Conservation (phyloP, 2,113 vertebrate species). For the Aleadryas rufinucha region DNA sequence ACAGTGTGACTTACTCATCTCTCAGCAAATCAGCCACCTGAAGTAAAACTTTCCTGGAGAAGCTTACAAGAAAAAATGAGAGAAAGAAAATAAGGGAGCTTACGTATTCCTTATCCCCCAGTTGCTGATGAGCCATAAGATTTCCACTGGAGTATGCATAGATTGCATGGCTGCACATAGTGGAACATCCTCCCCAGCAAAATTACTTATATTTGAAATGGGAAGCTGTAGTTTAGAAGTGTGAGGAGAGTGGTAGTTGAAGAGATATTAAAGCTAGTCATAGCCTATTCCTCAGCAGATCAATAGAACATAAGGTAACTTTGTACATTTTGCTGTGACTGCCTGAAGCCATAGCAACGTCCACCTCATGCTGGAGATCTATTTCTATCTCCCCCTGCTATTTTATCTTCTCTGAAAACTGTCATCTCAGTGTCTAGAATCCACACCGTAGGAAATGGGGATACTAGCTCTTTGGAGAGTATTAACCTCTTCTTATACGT, state of each 20-base stretch:
- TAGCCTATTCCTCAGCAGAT: conserved; percentile 19
- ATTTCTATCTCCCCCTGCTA: conserved; percentile 14
- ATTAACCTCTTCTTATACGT: neutral
- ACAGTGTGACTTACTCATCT: neutral
- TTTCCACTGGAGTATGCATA: neutral
- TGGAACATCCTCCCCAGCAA: neutral
- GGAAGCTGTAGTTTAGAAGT: neutral
- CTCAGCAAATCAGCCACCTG: neutral
- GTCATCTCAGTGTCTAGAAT: neutral
- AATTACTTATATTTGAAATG: neutral
- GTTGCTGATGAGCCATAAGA: neutral
- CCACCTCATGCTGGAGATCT: conserved; percentile 9
- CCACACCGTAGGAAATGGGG: neutral
- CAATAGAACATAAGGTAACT: conserved; percentile 17
- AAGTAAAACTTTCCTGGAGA: neutral
- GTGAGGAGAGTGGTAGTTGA: neutral
- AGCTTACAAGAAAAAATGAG: neutral
- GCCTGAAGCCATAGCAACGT: conserved; percentile 44
- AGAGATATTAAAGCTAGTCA: neutral
- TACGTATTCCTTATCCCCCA: neutral
- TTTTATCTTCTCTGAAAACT: conserved; percentile 28
- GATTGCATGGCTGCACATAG: neutral
- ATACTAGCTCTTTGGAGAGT: neutral
- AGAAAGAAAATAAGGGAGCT: neutral
- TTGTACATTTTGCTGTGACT: conserved; percentile 2